Percentiles rank a stretch among this genome's conserved stretches.
Conservation (phyloP, 2,797 vertebrate species). For the Masticophis lateralis region DNA sequence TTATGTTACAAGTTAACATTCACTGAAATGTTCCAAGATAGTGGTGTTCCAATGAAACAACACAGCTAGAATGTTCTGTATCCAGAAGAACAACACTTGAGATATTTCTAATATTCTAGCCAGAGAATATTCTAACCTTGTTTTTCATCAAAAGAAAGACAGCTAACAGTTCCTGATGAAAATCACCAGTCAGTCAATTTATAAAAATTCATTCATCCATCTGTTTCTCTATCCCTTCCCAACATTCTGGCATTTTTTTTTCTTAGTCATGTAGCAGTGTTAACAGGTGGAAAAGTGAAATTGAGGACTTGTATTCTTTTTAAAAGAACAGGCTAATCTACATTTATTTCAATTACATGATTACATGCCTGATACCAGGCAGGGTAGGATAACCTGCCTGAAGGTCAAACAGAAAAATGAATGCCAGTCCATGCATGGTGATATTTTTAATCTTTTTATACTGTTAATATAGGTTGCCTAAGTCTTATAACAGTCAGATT, state of each 20-base stretch:
- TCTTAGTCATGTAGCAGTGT: not conserved
- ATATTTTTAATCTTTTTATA: not conserved
- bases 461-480: not conserved
- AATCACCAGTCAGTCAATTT: not conserved
- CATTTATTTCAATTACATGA: not conserved
- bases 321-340: not conserved
- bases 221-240: not conserved
- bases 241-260: not conserved
- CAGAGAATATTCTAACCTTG: not conserved
- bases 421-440: not conserved
- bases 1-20: no score
- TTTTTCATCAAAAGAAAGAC: not conserved
- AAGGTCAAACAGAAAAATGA: not conserved
- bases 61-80: not conserved
- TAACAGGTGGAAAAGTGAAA: not conserved
- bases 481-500: not conserved
- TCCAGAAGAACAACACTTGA: not conserved
- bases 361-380: not conserved
- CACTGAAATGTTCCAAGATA: not conserved
- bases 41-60: not conserved
- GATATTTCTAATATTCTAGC: not conserved
- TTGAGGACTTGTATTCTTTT: not conserved
- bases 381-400: not conserved
- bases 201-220: not conserved
- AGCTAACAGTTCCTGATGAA: not conserved